phyloP scores from a whole-genome alignment of 2,113 vertebrate genomes.

The Sorex araneus region DNA sequence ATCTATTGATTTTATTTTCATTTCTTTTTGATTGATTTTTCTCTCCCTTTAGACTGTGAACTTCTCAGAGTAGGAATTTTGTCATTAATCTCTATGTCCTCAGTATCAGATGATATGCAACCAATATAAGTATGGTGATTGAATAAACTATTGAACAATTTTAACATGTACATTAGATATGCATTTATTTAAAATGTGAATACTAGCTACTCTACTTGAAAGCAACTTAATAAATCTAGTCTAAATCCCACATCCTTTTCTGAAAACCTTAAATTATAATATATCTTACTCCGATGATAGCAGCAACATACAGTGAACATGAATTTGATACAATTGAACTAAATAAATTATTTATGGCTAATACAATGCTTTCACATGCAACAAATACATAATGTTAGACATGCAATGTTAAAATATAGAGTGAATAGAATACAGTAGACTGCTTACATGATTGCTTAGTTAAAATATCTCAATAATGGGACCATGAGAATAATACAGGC shows the following conservation, averaged over 20 bases:
- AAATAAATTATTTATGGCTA: neutral
- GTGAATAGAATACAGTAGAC: no score
- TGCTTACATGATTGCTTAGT: no score
- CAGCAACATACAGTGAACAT: neutral
- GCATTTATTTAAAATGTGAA: neutral
- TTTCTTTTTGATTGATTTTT: no score
- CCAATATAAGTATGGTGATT: neutral
- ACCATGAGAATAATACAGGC: no score
- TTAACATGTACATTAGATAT: neutral
- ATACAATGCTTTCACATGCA: neutral
- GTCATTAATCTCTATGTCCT: neutral
- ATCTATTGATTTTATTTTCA: neutral
- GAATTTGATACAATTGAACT: neutral
- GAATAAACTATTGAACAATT: neutral
- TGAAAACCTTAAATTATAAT: neutral
- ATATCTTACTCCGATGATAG: neutral
- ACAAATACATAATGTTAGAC: neutral
- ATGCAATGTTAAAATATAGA: neutral
- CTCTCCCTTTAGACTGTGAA: neutral
- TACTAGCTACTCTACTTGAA: neutral
- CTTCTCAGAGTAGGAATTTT: neutral
- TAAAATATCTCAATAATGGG: no score
- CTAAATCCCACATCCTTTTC: neutral
- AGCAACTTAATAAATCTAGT: neutral
- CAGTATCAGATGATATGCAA: neutral